phyloP scores from a whole-genome alignment of 2,113 vertebrate genomes.

The Psammodynastes pulverulentus region DNA sequence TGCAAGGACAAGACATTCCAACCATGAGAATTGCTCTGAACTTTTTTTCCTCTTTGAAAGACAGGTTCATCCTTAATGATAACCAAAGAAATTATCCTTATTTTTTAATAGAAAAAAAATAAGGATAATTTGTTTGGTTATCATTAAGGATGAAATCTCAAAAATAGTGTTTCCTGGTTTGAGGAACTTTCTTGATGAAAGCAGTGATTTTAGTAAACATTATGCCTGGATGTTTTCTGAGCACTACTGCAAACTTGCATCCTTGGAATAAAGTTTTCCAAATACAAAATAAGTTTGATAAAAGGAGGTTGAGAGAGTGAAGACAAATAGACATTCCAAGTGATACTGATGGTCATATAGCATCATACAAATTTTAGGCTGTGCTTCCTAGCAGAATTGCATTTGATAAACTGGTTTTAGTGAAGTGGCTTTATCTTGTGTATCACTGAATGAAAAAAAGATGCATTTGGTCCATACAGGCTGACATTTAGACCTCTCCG shows the following conservation, averaged over 20 bases:
- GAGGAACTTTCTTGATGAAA: background rate
- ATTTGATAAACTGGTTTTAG: background rate
- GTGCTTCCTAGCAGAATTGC: background rate
- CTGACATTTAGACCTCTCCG: background rate
- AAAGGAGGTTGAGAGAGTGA: background rate
- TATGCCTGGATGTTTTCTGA: background rate
- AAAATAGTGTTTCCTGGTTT: background rate
- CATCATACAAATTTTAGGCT: background rate
- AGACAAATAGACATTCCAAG: background rate
- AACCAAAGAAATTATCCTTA: no score
- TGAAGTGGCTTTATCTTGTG: background rate
- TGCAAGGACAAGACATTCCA: background rate
- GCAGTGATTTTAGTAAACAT: background rate
- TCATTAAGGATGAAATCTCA: background rate
- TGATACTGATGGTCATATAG: background rate
- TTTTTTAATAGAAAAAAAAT: background rate
- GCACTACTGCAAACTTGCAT: background rate
- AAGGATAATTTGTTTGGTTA: background rate
- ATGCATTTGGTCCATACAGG: background rate
- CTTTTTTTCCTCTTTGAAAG: background rate
- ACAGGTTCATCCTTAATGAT: no score
- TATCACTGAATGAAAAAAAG: background rate
- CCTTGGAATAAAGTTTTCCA: background rate
- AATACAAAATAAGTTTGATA: background rate
- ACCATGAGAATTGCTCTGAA: background rate